A percentile compares a stretch with the other conserved stretches of the same genome.
Conservation (phyloP, 2,113 vertebrate species). For the Ptyas mucosa region DNA sequence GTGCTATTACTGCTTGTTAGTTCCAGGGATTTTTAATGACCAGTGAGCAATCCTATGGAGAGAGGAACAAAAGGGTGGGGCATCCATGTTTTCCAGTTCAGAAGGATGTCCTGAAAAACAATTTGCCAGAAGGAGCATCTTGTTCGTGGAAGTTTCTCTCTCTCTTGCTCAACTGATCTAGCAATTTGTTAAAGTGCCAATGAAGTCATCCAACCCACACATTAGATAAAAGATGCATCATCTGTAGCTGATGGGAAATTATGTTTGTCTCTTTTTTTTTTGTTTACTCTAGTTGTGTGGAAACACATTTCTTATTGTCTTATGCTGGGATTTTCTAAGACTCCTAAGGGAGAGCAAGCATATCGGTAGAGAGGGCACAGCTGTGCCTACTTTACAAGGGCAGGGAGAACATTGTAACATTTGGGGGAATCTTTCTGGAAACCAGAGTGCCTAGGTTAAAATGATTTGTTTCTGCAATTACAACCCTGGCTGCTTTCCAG, state of each 20-base stretch:
- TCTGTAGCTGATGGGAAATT: neutral
- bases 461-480: constrained; percentile 7
- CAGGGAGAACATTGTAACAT: neutral
- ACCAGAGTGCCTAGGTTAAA: constrained; percentile 5
- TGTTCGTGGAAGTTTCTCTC: neutral
- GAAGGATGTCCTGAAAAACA: neutral
- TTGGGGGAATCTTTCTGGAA: constrained; percentile 35
- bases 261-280: neutral
- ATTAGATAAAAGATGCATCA: neutral
- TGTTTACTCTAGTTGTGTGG: neutral
- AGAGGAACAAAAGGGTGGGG: neutral
- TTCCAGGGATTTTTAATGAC: neutral
- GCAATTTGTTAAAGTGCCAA: constrained; percentile 30
- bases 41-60: neutral
- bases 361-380: constrained; percentile 16
- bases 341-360: constrained; percentile 19
- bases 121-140: neutral
- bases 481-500: constrained; percentile 25
- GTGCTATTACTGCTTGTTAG: neutral
- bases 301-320: neutral
- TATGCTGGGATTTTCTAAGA: neutral
- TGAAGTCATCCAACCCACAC: neutral
- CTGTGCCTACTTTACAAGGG: neutral
- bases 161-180: fast-evolving
- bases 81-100: neutral